phyloP scores from a whole-genome alignment of 2,888 invertebrate species.

The Herminia tarsipennalis region DNA sequence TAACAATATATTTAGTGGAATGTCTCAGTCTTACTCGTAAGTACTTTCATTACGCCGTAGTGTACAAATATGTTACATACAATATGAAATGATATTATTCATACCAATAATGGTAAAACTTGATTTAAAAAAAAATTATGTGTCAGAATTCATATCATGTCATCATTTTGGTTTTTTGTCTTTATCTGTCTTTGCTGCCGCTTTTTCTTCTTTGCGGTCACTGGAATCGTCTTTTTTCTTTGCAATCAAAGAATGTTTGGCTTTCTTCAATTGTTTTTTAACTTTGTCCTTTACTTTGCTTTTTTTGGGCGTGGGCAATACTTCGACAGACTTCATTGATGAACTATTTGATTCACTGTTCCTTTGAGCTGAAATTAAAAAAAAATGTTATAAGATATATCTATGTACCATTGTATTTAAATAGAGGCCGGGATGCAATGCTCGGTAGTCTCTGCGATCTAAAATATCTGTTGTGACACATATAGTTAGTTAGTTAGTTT shows the following conservation, averaged over 20 bases:
- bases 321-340: constrained; percentile 74
- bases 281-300: constrained; percentile 81
- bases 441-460: too few relatives aligned
- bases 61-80: constrained; percentile 16
- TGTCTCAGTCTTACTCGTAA: constrained; percentile 76
- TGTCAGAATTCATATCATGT: constrained; percentile 23
- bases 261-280: constrained; percentile 80
- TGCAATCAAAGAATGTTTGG: constrained; percentile 73
- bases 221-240: constrained; percentile 74
- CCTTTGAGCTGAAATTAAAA: constrained; percentile 72
- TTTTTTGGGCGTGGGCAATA: constrained; percentile 69
- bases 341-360: constrained; percentile 78
- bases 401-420: too few relatives aligned
- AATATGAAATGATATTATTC: constrained; percentile 13
- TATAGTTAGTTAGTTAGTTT: too few relatives aligned
- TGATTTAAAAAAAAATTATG: constrained; percentile 18
- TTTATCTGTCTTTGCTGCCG: constrained; percentile 46
- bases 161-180: constrained; percentile 67
- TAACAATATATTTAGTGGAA: constrained; percentile 61
- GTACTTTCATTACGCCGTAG: constrained; percentile 59
- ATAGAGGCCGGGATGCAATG: too few relatives aligned
- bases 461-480: too few relatives aligned
- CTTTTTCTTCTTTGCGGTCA: constrained; percentile 65
- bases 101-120: constrained; percentile 15
- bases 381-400: too few relatives aligned